phyloP scores from a whole-genome alignment of 2,797 vertebrate genomes.

The Parambassis ranga region DNA sequence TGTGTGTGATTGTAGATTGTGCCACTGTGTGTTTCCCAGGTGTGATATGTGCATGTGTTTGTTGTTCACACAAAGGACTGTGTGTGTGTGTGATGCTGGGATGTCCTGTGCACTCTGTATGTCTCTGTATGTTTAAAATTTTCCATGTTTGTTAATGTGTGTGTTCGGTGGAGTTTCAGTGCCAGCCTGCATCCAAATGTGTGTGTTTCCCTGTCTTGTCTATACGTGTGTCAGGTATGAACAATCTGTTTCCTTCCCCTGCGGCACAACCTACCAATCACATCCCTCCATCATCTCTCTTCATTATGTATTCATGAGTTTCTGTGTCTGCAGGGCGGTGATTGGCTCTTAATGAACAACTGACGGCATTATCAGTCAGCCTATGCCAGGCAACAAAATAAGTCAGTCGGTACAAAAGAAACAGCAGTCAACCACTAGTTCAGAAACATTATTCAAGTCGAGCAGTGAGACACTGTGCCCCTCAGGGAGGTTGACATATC shows the following conservation, averaged over 20 bases:
- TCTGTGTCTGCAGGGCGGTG: conserved; percentile 74
- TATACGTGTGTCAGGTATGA: conserved; percentile 45
- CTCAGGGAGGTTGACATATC: conserved; percentile 61
- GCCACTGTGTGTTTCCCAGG: neutral
- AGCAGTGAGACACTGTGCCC: conserved; percentile 43
- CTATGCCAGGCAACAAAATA: conserved; percentile 61
- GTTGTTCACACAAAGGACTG: neutral
- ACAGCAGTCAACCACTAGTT: conserved; percentile 55
- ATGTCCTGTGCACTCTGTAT: neutral
- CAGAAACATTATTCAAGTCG: conserved; percentile 63
- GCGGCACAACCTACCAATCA: conserved; percentile 66
- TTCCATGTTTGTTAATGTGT: neutral
- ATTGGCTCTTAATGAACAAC: conserved; percentile 77
- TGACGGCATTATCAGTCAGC: conserved; percentile 73
- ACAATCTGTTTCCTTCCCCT: conserved; percentile 60
- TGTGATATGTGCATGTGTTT: neutral
- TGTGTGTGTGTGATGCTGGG: neutral
- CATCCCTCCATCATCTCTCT: conserved; percentile 66
- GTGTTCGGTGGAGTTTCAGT: neutral
- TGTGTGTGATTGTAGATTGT: conserved; percentile 1
- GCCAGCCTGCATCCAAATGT: neutral
- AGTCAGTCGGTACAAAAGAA: conserved; percentile 68
- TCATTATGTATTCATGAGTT: conserved; percentile 77
- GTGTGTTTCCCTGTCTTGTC: conserved; percentile 10
- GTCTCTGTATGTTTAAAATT: neutral